Evolutionary conservation across 1,140 invertebrate species (phyloP), one percentile per base, ranked within the genome.

Genomic region (Scylla paramamosain): DNA sequence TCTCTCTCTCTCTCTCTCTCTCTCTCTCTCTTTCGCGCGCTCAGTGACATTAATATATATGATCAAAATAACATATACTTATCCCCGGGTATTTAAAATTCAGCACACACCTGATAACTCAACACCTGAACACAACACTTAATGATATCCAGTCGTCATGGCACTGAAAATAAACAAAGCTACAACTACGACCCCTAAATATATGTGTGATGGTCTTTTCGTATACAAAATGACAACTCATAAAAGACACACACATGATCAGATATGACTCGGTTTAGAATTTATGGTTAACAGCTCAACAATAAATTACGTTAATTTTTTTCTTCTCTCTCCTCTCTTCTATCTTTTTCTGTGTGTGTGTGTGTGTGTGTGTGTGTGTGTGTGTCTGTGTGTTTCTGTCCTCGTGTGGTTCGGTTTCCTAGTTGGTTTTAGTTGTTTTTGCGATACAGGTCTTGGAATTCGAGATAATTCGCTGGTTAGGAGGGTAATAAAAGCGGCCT

Each of bases 101-200:
- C 67, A 77, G 67, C 25, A n/a, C 67, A 77, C 67, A 77, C 67
- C 20, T 77, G 67, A 77, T 77, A 77, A 77, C 67, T n/a, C 20
- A 77, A 77, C 67, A 77, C 67, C 67, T n/a, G 67, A n/a, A n/a
- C 67, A n/a, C 67, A 25, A 77, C n/a, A 77, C 67, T n/a, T 77
- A 77, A 77, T 77, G 67, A n/a, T 25, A 77, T 20, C 20, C 25
- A 77, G 20, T 77, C 20, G 67, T 77, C 67, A 0, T n/a, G 20
- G 20, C 20, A 20, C 20, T n/a, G 12, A n/a, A 77, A 77, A 77
- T n/a, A n/a, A 77, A 25, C 67, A n/a, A 25, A 77, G 67, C 12
- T n/a, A n/a, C 20, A 77, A 77, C 67, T 7, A 77, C 67, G 20
- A n/a, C 67, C n/a, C n/a, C 0, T 77, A 77, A 25, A 77, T 77